phyloP scores from a whole-genome alignment of 2,888 invertebrate genomes.

The Amblyteles armatorius region DNA sequence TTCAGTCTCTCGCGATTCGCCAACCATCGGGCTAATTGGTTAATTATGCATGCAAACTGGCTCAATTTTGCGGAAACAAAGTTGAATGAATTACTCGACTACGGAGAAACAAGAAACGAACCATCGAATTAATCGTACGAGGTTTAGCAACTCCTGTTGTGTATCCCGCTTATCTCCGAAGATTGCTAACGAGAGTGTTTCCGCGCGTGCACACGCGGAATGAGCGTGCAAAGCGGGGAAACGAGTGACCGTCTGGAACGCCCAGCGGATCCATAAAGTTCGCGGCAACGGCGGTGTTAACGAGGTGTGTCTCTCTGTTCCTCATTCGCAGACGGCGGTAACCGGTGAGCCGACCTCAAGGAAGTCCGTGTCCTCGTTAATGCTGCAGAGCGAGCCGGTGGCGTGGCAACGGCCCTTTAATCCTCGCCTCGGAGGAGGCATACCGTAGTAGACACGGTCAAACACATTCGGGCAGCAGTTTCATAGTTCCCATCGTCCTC shows the following conservation, averaged over 20 bases:
- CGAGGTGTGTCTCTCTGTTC: conserved; percentile 47
- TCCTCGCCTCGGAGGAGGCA: conserved; percentile 50
- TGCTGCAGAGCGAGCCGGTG: conserved; percentile 24
- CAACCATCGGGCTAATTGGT: neutral
- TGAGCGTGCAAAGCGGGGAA: conserved; percentile 36
- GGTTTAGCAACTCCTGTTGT: conserved; percentile 18
- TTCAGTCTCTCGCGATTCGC: conserved; percentile 16
- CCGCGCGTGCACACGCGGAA: neutral
- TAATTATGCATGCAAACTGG: conserved; percentile 21
- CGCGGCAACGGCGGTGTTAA: conserved; percentile 57
- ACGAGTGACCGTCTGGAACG: conserved; percentile 32
- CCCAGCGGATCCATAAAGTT: conserved; percentile 54
- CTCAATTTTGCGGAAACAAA: conserved; percentile 6
- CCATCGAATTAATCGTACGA: conserved; percentile 55
- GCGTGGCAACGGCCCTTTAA: conserved; percentile 64
- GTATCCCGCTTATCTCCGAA: conserved; percentile 43
- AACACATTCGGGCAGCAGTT: conserved; percentile 35
- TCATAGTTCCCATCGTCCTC: conserved; percentile 10
- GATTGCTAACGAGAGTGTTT: conserved; percentile 29
- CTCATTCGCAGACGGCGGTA: conserved; percentile 21
- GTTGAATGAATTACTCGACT: conserved; percentile 8
- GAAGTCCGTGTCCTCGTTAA: conserved; percentile 62
- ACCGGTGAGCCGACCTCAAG: conserved; percentile 53
- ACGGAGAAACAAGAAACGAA: conserved; percentile 26
- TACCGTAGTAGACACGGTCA: conserved; percentile 38